Conservation (phyloP, 2,797 vertebrate genomes). For the Catharus ustulatus region DNA sequence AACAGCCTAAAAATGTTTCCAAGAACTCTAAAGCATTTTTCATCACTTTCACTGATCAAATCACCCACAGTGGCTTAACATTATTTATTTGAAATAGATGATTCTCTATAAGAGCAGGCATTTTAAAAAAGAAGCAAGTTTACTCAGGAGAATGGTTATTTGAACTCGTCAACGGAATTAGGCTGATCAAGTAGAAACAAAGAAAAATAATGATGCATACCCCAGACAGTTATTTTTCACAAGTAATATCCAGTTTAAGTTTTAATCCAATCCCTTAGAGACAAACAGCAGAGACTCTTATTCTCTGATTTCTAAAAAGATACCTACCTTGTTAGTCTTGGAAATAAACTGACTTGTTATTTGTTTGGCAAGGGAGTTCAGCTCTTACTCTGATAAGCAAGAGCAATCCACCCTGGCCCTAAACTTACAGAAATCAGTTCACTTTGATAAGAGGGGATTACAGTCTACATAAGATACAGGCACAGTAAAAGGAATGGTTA, state of each 20-base stretch:
- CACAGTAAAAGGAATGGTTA: not conserved
- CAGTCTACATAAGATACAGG: fast-evolving
- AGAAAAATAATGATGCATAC: conserved; percentile 37
- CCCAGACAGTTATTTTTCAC: conserved; percentile 39
- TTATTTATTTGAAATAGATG: not conserved
- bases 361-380: not conserved
- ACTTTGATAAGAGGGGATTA: not conserved
- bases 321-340: not conserved
- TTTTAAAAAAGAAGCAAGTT: not conserved
- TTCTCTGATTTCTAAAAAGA: not conserved
- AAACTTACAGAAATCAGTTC: not conserved
- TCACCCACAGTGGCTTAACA: not conserved
- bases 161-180: not conserved
- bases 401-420: not conserved
- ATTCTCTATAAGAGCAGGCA: not conserved
- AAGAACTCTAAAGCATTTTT: not conserved
- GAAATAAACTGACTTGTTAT: not conserved
- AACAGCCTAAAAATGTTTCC: not conserved
- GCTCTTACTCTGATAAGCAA: not conserved
- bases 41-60: not conserved
- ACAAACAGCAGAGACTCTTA: not conserved
- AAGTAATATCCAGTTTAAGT: conserved; percentile 4
- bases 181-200: conserved; percentile 44
- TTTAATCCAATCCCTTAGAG: conserved; percentile 20
- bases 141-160: conserved; percentile 43